These are phyloP conservation scores for Himalopsyche japonica DNA, from an alignment of 2,888 invertebrate genomes.

Conservation along the genomic window DNA sequence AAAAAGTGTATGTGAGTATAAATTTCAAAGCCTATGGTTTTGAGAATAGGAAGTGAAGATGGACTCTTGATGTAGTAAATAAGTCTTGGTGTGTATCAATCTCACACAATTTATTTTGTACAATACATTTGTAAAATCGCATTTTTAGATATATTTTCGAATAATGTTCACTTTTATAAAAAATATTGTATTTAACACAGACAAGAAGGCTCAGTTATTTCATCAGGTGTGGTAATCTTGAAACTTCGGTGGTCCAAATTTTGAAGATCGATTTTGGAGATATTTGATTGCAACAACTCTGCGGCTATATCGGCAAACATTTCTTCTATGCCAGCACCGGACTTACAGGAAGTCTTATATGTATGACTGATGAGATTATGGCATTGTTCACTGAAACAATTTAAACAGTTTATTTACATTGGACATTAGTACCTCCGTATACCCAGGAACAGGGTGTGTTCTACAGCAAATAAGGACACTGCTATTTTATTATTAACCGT, in stretches of 20 bases:
- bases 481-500: too few relatives aligned
- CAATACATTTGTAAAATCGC: background rate
- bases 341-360: constrained; percentile 89
- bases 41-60: background rate
- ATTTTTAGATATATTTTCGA: background rate
- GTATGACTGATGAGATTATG: constrained; percentile 86
- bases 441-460: too few relatives aligned
- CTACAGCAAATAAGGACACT: too few relatives aligned
- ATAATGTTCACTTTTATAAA: background rate
- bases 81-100: background rate
- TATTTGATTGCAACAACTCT: constrained; percentile 77
- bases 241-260: constrained; percentile 77
- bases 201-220: constrained; percentile 58
- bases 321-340: constrained; percentile 82
- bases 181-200: constrained; percentile 48
- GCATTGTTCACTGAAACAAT: constrained; percentile 77
- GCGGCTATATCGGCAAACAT: constrained; percentile 90
- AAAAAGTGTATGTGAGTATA: too few relatives aligned
- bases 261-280: constrained; percentile 81
- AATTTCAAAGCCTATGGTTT: too few relatives aligned
- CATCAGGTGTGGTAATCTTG: constrained; percentile 69
- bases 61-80: background rate
- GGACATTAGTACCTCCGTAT: background rate
- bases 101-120: background rate
- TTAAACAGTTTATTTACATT: background rate